These are phyloP conservation scores for Ia io DNA, from an alignment of 2,113 vertebrate genomes.

Conservation along the genomic window DNA sequence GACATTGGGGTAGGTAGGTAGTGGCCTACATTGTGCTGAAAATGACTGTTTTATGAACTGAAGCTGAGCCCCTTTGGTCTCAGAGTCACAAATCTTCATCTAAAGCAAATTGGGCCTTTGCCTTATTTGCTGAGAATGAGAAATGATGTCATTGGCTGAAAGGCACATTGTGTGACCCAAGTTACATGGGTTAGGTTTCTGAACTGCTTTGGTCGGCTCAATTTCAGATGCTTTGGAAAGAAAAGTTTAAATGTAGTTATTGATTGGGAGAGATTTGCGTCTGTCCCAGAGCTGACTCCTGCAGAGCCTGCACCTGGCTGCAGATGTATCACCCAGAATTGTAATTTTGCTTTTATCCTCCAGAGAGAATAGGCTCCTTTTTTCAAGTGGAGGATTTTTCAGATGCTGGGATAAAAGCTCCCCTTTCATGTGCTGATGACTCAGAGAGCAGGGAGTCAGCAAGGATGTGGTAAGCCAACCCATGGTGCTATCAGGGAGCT, in stretches of 20 bases:
- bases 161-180: neutral
- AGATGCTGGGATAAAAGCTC: slow-evolving; percentile 56
- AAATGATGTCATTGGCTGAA: slow-evolving; percentile 44
- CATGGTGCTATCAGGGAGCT: neutral
- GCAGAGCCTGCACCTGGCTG: neutral
- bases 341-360: slow-evolving; percentile 51
- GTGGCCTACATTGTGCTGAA: neutral
- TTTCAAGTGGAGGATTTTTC: slow-evolving; percentile 46
- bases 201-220: slow-evolving; percentile 23
- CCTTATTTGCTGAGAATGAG: neutral
- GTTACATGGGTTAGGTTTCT: slow-evolving; percentile 45
- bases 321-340: slow-evolving; percentile 12
- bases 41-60: neutral
- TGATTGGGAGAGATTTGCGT: slow-evolving; percentile 20
- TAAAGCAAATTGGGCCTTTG: neutral
- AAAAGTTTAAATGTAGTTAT: slow-evolving; percentile 52
- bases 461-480: neutral
- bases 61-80: neutral
- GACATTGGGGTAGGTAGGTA: neutral
- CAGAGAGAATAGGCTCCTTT: slow-evolving; percentile 20
- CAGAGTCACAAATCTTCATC: neutral
- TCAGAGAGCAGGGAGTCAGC: slow-evolving; percentile 47
- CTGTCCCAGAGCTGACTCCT: slow-evolving; percentile 47
- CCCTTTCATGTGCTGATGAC: slow-evolving; percentile 44
- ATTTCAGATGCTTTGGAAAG: slow-evolving; percentile 33